Base-by-base conservation (phyloP, 2,113 vertebrate species). In the Cyprinodon tularosa region DNA sequence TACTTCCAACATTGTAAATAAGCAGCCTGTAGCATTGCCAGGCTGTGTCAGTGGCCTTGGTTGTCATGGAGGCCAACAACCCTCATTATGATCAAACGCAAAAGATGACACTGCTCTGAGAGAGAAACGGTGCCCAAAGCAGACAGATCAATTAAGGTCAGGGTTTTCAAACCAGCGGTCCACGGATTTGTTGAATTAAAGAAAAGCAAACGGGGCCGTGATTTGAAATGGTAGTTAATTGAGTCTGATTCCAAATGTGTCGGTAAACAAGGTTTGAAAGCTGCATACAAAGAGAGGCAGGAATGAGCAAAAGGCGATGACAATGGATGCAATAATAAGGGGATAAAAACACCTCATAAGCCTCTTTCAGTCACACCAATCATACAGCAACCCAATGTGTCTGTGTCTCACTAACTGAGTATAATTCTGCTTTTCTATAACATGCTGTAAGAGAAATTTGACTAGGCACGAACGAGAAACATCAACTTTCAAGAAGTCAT, bases 1-100 rank as follows among this genome's bases (percentile, higher is more conserved):
- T 87, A 80, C 77, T 88, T 86, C 83, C 73, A 86, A 88, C 77
- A 82, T 82, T 81, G 85, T 82, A 87, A 86, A 88, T 88, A 90
- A 88, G 74, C 88, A 83, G 84, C 80, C 80, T 2, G 17, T 72
- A 88, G 79, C 77, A 69, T 44, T 38, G 72, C 83, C 81, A 13
- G 11, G 70, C 80, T 84, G 78, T 80, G 84, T 76, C 86, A 81
- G 74, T 69, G 87, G 84, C 86, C 83, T 86, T 88, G 87, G 88
- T 90, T 89, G 88, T 89, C 88, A 93, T 89, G 84, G 87, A 80
- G 86, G 85, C 90, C 81, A 91, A 93, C 87, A 86, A 87, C 83
- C 81, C 86, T 89, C 71, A 89, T 90, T 86, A 91, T 82, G 84
- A 89, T 90, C 87, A 90, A 90, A 90, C 12, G 77, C 81, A 87